phyloP scores from a whole-genome alignment of 2,113 vertebrate species.

The Bujurquina vittata region DNA sequence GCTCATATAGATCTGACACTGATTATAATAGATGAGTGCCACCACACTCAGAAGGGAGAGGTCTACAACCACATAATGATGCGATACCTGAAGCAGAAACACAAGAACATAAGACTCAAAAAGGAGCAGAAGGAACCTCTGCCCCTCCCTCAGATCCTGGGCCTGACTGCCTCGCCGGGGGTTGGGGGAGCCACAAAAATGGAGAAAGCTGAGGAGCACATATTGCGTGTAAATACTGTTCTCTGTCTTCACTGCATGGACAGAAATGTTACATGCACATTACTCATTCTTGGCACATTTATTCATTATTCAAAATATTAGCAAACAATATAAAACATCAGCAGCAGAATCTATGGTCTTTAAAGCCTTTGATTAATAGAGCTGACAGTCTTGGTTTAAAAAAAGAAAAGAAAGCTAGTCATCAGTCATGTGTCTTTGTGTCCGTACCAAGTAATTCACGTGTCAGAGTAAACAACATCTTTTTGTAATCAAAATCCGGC shows the following conservation, averaged over 20 bases:
- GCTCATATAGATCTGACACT: slow-evolving; percentile 86
- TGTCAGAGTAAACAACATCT: neutral
- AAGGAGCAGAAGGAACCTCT: slow-evolving; percentile 80
- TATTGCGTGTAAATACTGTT: slow-evolving; percentile 87
- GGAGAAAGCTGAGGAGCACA: slow-evolving; percentile 88
- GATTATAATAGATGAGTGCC: slow-evolving; percentile 95
- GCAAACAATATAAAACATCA: neutral
- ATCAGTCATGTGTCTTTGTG: neutral
- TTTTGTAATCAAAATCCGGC: neutral
- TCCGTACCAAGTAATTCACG: neutral
- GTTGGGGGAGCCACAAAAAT: slow-evolving; percentile 86
- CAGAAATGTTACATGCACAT: neutral
- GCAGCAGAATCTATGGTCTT: neutral
- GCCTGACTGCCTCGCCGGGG: slow-evolving; percentile 93
- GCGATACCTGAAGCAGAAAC: slow-evolving; percentile 89
- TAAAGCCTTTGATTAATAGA: neutral
- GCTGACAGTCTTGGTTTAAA: neutral
- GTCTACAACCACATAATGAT: slow-evolving; percentile 97
- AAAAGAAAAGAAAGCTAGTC: neutral
- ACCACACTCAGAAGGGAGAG: slow-evolving; percentile 93
- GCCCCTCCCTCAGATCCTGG: slow-evolving; percentile 90
- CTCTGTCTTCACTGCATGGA: neutral
- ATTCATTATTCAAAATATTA: neutral
- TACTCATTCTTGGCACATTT: slow-evolving; percentile 2
- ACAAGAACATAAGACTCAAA: slow-evolving; percentile 76